phyloP scores from a whole-genome alignment of 2,113 vertebrate species.

The Trochalopteron elliotii region DNA sequence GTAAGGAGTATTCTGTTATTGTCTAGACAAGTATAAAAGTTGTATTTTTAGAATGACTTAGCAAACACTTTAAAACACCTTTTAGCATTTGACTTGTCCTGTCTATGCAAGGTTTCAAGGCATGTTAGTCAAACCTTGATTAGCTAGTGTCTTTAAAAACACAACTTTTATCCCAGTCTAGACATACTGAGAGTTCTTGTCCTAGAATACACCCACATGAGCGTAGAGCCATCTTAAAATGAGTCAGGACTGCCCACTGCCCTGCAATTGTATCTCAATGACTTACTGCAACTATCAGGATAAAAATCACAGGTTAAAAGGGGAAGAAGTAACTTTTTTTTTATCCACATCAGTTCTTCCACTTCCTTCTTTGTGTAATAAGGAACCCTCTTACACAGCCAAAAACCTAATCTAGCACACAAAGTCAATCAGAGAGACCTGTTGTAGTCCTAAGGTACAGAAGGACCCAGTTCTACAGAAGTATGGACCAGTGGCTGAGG shows the following conservation, averaged over 20 bases:
- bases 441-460: not conserved
- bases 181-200: not conserved
- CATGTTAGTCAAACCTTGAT: not conserved
- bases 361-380: slow-evolving; percentile 40
- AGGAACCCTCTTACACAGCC: not conserved
- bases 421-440: not conserved
- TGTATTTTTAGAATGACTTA: slow-evolving; percentile 7
- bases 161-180: not conserved
- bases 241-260: not conserved
- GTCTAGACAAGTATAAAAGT: not conserved
- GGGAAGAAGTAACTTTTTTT: slow-evolving; percentile 30
- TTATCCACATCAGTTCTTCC: slow-evolving; percentile 32
- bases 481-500: not conserved
- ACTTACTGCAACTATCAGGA: not conserved
- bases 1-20: not conserved
- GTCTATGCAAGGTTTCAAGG: not conserved
- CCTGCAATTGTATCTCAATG: not conserved
- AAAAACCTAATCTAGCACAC: not conserved
- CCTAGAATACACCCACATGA: not conserved
- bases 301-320: slow-evolving; percentile 23
- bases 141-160: not conserved
- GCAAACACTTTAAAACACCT: not conserved
- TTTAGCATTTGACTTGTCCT: not conserved
- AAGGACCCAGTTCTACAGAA: not conserved
- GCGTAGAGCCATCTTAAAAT: not conserved